Conservation (phyloP, 92 coral and sea anemone species). For the Porites cylindrica region DNA sequence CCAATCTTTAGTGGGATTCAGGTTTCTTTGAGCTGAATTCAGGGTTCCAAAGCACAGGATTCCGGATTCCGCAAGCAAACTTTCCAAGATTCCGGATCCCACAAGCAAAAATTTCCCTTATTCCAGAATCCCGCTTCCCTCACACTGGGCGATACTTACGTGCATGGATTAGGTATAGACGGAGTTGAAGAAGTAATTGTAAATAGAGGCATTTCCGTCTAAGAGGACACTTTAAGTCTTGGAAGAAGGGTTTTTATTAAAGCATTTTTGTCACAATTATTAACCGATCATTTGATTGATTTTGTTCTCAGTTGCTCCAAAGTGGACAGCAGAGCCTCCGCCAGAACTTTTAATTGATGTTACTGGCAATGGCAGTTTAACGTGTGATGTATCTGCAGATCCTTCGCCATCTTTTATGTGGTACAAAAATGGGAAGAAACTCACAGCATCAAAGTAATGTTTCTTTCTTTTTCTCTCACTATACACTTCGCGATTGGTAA, state of each 20-base stretch:
- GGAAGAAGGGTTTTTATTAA: too few species aligned
- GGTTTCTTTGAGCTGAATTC: too few species aligned
- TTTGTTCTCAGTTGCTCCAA: conserved; percentile 19
- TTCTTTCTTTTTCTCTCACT: not conserved
- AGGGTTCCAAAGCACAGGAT: too few species aligned
- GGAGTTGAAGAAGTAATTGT: too few species aligned
- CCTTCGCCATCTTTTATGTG: conserved; percentile 17
- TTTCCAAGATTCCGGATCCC: too few species aligned
- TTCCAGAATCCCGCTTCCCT: not conserved
- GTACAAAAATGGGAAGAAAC: conserved; percentile 19
- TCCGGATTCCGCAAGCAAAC: too few species aligned
- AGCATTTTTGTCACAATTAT: not conserved
- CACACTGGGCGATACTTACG: too few species aligned
- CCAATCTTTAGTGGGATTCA: too few species aligned
- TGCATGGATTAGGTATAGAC: too few species aligned
- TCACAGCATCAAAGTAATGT: not conserved
- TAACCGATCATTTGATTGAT: not conserved
- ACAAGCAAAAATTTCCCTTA: not conserved
- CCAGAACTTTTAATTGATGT: not conserved
- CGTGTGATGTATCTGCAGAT: conserved; percentile 17
- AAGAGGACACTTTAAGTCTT: too few species aligned
- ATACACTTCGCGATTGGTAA: too few species aligned
- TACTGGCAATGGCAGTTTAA: conserved; percentile 4
- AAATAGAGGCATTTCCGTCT: too few species aligned
- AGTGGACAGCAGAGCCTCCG: not conserved